These are phyloP conservation scores for Euwallacea similis DNA, from an alignment of 1,140 invertebrate genomes.

Conservation along the genomic window DNA sequence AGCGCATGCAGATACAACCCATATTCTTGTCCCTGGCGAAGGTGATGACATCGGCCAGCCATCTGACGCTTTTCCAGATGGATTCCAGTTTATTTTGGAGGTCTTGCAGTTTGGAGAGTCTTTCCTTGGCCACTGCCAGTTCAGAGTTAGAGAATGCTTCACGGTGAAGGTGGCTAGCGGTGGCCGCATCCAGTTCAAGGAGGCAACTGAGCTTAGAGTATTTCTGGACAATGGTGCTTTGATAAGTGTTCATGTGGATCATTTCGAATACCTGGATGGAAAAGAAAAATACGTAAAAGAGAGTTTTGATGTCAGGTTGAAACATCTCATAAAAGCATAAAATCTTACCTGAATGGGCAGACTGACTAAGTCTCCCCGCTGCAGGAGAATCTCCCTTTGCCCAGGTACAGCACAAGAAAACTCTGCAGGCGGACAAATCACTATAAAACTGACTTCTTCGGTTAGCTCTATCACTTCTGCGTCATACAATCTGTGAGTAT, in stretches of 20 bases:
- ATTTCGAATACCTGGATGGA: slow-evolving; percentile 79
- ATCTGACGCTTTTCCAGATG: slow-evolving; percentile 90
- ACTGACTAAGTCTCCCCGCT: slow-evolving; percentile 77
- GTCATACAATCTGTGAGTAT: slow-evolving; percentile 81
- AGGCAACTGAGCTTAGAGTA: slow-evolving; percentile 91
- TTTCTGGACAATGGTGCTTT: slow-evolving; percentile 80
- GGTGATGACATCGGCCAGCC: slow-evolving; percentile 92
- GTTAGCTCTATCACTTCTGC: slow-evolving; percentile 90
- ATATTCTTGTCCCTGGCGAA: slow-evolving; percentile 79
- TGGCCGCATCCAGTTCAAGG: slow-evolving; percentile 86
- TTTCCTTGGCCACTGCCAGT: slow-evolving; percentile 80
- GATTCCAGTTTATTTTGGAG: slow-evolving; percentile 78
- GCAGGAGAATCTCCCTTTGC: slow-evolving; percentile 77
- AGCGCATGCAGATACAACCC: slow-evolving; percentile 52
- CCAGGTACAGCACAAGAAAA: slow-evolving; percentile 88
- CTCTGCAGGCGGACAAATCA: slow-evolving; percentile 87
- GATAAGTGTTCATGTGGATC: slow-evolving; percentile 90
- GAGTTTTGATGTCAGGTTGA: background rate
- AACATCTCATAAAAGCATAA: too few species aligned
- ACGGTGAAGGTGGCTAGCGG: slow-evolving; percentile 88
- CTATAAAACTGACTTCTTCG: slow-evolving; percentile 83
- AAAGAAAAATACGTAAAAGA: background rate
- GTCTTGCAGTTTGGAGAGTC: slow-evolving; percentile 77
- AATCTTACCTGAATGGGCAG: slow-evolving; percentile 72
- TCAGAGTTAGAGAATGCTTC: slow-evolving; percentile 93